Evolutionary conservation across 2,113 vertebrate genomes (phyloP), one percentile per base, ranked within the genome.

Genomic region (Megaceryle torquata): DNA sequence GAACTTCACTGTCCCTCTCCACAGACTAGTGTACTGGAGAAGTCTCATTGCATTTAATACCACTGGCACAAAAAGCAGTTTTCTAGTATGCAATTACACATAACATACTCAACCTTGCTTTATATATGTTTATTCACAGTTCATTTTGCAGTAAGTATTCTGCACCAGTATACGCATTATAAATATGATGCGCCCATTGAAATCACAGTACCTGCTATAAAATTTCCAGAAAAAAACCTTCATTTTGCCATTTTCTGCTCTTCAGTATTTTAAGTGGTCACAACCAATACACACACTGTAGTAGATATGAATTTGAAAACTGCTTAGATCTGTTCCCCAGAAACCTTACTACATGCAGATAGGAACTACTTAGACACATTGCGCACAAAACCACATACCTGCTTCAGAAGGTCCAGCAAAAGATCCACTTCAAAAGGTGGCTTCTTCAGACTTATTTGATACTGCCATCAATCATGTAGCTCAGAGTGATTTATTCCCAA

Each of bases 371-470:
- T 8, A 77, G 35, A 41, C 25, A 80, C 7, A 61, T 2, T 22
- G 33, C 65, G 82, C 39, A 80, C n/a, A 85, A 60, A 81, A 4
- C 6, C 20, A 93, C 79, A n/a, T 91, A 97, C 96, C 96, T 90
- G 69, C 18, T 20, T 78, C 69, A 60, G 64, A 90, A 31, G 35
- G 61, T 41, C 53, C 44, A 28, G 64, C 16, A 68, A 10, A 41
- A 37, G 37, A 37, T 37, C 37, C 14, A n/a, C 21, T 97, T 78
- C 43, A 26, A 44, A 90, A 68, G 16, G 22, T 25, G 20, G 16
- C 12, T 43, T 85, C 78, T 82, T 94, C 79, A 56, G 35, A 43
- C 5, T 39, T 44, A 63, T 57, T 72, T 53, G 61, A 86, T 35
- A 56, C 13, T 57, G 65, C 35, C 51, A 26, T 56, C 74, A 79